Conservation (phyloP, 1,140 invertebrate genomes). For the Ganaspis sp. region DNA sequence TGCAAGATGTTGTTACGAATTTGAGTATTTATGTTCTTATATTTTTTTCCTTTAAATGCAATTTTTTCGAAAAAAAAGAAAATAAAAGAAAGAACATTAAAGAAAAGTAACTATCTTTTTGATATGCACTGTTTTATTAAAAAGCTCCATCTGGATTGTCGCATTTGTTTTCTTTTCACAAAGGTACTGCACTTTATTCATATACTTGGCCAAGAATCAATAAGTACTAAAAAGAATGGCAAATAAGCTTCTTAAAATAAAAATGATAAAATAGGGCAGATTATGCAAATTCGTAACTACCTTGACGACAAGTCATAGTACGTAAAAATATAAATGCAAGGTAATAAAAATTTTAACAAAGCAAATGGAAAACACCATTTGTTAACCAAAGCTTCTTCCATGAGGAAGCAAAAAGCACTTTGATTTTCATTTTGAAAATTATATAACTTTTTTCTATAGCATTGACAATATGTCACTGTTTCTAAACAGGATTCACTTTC, state of each 20-base stretch:
- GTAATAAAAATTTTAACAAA: neutral
- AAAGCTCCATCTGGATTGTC: too few relatives aligned
- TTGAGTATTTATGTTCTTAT: neutral
- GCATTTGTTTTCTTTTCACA: too few relatives aligned
- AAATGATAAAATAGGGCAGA: neutral
- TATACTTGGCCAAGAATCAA: neutral
- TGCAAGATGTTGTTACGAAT: neutral
- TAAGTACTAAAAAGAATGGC: neutral
- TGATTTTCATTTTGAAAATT: too few relatives aligned
- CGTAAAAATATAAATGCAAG: neutral
- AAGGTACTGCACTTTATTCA: neutral
- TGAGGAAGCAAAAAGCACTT: too few relatives aligned
- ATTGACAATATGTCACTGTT: too few relatives aligned
- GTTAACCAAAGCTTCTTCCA: too few relatives aligned
- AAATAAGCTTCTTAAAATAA: neutral
- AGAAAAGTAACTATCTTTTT: neutral
- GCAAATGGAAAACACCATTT: too few relatives aligned
- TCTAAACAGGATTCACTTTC: too few relatives aligned
- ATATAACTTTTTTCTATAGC: too few relatives aligned
- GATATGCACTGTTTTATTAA: neutral
- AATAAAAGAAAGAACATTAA: too few relatives aligned
- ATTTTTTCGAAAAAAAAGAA: too few relatives aligned
- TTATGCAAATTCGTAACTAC: too few relatives aligned
- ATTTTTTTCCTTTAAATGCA: neutral
- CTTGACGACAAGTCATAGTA: neutral